Base-by-base conservation (phyloP, 1,140 invertebrate genomes). In the Trichonephila clavata region DNA sequence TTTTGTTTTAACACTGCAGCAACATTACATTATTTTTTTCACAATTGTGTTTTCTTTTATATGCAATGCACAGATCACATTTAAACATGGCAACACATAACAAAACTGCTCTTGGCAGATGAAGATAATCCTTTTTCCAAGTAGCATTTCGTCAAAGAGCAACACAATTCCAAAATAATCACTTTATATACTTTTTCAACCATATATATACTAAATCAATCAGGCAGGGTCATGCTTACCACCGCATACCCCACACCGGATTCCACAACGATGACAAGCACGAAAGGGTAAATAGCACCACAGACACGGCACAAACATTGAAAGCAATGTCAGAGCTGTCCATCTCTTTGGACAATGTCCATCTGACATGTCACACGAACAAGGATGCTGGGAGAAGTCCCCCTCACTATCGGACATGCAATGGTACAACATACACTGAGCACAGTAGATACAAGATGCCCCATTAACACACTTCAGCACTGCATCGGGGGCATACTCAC, bases 271-370 rank as follows among this genome's bases (percentile, higher is more conserved):
- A 96, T 99, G 98, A 95, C 98, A 97, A 94, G 97, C 97, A 94
- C 97, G 97, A 32, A 98, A 96, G 65, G 98, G 98, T 95, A 98
- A 97, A 96, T 99, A 99, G 96, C 98, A 98, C 97, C 98, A 99
- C 92, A 99, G 97, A 96, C 98, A 99, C 92, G 98, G 98, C 95
- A 99, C 97, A 95, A 99, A 96, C 89, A 99, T 96, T 65, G 98
- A 98, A 65, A 99, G 97, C 91, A 99, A 96, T 21, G 98, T 97
- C 94, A 99, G 96, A 93, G 98, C 98, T 93, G 98, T 95, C 98
- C 98, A 99, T 86, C 96, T 96, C 95, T 96, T 96, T 60, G 96
- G 96, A 95, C 97, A 97, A 94, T 96, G 96, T 63, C 96, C 96
- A 95, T 96, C 95, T 94, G 96, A 96, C 86, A 92, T 92, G 94